Percentiles rank a stretch among this genome's conserved stretches.
phyloP scores from a whole-genome alignment of 2,888 invertebrate genomes.

The Dryococelus australis region DNA sequence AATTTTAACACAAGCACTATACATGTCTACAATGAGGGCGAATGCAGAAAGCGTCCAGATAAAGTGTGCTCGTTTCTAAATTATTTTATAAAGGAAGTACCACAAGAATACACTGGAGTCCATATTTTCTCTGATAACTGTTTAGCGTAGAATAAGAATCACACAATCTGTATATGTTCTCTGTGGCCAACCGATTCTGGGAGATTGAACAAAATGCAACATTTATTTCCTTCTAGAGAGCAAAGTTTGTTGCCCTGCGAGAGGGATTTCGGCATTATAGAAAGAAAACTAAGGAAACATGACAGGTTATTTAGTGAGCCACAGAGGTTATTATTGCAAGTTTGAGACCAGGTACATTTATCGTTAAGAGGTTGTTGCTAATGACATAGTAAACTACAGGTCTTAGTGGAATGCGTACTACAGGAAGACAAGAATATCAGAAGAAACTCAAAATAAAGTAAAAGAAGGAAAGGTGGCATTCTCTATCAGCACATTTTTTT shows the following conservation, averaged over 20 bases:
- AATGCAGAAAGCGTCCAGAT: no score
- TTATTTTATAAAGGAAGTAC: background rate
- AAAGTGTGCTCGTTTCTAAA: background rate
- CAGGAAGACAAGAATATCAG: background rate
- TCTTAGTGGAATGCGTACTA: background rate
- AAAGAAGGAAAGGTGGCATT: background rate
- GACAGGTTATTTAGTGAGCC: no score
- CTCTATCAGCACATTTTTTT: background rate
- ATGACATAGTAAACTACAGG: background rate
- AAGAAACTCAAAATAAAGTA: background rate
- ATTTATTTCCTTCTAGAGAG: background rate
- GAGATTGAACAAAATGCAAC: background rate
- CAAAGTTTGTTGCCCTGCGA: background rate
- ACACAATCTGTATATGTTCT: background rate
- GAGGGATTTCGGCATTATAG: background rate
- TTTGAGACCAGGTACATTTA: background rate
- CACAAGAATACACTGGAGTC: background rate
- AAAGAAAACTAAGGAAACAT: no score
- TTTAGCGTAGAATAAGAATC: background rate
- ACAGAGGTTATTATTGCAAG: no score
- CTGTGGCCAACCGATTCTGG: background rate
- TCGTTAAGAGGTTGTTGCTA: background rate
- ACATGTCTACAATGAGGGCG: no score
- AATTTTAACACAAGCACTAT: no score
- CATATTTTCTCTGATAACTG: background rate